A percentile compares a stretch with the other conserved stretches of the same genome.
phyloP scores from a whole-genome alignment of 2,797 vertebrate genomes.

The Onychomys arenicola region DNA sequence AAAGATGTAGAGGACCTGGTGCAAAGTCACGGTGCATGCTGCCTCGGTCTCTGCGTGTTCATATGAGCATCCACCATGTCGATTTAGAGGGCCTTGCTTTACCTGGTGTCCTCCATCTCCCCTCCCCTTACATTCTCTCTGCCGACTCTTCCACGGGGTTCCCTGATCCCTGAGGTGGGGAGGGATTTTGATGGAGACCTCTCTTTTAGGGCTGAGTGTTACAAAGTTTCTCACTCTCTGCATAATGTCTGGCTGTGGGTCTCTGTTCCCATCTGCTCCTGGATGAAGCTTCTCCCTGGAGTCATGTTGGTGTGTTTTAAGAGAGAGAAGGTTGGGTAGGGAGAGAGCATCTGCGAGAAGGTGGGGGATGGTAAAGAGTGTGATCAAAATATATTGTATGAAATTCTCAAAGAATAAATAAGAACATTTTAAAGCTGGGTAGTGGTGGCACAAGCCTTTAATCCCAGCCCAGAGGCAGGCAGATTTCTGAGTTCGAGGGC shows the following conservation, averaged over 20 bases:
- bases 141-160: not conserved
- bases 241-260: not conserved
- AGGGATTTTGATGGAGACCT: not conserved
- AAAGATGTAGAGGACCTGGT: not conserved
- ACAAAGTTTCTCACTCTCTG: not conserved
- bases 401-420: not conserved
- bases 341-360: not conserved
- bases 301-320: not conserved
- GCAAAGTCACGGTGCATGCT: not conserved
- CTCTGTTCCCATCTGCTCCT: not conserved
- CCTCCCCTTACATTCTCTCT: not conserved
- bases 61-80: not conserved
- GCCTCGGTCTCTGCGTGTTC: not conserved
- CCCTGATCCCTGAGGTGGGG: not conserved
- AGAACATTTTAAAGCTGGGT: not conserved
- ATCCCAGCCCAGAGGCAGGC: not conserved
- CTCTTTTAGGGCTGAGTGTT: not conserved
- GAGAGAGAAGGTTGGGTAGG: not conserved
- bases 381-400: not conserved
- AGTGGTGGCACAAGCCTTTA: not conserved
- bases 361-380: not conserved
- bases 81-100: not conserved
- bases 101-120: not conserved
- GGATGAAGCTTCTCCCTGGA: not conserved
- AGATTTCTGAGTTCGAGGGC: not conserved